phyloP scores from a whole-genome alignment of 2,113 vertebrate genomes.

The Paradoxurus hermaphroditus region DNA sequence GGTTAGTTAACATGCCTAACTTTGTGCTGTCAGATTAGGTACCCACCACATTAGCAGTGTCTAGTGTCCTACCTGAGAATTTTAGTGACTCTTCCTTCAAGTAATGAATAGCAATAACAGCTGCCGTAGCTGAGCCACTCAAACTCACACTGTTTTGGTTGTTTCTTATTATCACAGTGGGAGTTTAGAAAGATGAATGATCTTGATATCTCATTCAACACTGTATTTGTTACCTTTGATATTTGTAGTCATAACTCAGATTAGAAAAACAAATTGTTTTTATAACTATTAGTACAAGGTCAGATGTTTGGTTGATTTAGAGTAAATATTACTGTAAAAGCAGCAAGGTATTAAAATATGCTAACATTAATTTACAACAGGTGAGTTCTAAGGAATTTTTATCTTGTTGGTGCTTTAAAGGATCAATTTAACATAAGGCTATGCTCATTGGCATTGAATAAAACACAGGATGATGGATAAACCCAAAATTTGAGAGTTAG shows the following conservation, averaged over 20 bases:
- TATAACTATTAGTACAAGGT: constrained; percentile 6
- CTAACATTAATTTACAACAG: constrained; percentile 41
- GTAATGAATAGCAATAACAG: not conserved
- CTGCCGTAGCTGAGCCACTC: not conserved
- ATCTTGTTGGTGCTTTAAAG: constrained; percentile 27
- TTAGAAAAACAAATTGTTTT: not conserved
- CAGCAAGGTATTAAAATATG: not conserved
- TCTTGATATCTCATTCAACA: not conserved
- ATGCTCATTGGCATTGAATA: constrained; percentile 10
- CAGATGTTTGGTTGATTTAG: not conserved
- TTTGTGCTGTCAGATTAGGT: not conserved
- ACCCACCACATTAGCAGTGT: not conserved
- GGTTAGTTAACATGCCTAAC: not conserved
- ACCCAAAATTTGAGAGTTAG: not conserved
- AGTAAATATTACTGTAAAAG: constrained; percentile 30
- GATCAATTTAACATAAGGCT: constrained; percentile 12
- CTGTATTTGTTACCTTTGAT: not conserved
- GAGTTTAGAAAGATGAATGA: not conserved
- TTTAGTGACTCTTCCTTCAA: not conserved
- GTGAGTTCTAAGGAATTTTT: constrained; percentile 47
- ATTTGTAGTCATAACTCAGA: not conserved
- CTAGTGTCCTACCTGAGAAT: not conserved
- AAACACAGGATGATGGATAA: not conserved
- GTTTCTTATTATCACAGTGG: not conserved
- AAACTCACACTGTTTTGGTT: not conserved